These are phyloP conservation scores for Sesamia inferens DNA, from an alignment of 2,888 invertebrate genomes.

Conservation along the genomic window DNA sequence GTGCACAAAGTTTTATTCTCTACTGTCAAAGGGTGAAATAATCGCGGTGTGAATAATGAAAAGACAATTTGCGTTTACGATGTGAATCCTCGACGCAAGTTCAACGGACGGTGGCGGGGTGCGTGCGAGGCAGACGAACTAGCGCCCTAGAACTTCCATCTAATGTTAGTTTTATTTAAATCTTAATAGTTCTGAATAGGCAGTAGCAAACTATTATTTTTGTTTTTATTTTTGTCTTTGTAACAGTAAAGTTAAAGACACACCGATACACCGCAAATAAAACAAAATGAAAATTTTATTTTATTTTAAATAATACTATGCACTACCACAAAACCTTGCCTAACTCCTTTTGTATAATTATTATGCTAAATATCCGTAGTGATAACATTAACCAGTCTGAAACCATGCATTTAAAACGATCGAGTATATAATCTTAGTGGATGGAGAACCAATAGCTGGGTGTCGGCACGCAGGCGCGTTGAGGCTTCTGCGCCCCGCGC, in stretches of 20 bases:
- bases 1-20: constrained; percentile 69
- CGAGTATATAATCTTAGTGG: constrained; percentile 69
- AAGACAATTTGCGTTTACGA: constrained; percentile 86
- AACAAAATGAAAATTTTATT: background rate
- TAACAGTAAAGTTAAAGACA: background rate
- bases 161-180: constrained; percentile 32
- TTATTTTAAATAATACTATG: background rate
- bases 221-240: background rate
- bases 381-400: constrained; percentile 1
- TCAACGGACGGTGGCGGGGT: constrained; percentile 78
- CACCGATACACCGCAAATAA: background rate
- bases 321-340: background rate
- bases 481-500: constrained; percentile 79
- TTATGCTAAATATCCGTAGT: background rate
- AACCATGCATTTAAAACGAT: constrained; percentile 26
- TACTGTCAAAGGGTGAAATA: constrained; percentile 81
- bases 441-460: constrained; percentile 72
- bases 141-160: constrained; percentile 20
- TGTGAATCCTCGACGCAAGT: constrained; percentile 80
- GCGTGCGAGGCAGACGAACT: constrained; percentile 65
- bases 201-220: fast-evolving
- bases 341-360: background rate
- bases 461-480: constrained; percentile 81
- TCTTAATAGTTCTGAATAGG: background rate
- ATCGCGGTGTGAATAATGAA: constrained; percentile 87